Percentiles rank a stretch among this genome's conserved stretches.
Evolutionary conservation across 2,888 invertebrate genomes (phyloP).

Genomic region (Elaeidobius kamerunicus): DNA sequence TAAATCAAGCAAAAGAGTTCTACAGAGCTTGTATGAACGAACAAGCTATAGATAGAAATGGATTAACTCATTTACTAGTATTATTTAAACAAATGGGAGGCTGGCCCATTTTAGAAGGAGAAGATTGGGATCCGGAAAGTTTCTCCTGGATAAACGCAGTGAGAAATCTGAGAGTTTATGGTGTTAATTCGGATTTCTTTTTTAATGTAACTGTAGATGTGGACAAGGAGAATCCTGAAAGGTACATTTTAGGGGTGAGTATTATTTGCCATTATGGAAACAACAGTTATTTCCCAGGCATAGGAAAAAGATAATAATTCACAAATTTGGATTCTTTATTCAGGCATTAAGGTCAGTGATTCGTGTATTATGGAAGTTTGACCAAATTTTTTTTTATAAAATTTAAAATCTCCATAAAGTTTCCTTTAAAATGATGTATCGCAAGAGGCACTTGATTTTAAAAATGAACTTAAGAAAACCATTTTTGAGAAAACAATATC

Average conservation of each 20-base stretch:
- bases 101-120: conserved; percentile 57
- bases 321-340: not conserved
- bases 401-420: too few species aligned
- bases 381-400: too few species aligned
- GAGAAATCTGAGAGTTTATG: conserved; percentile 42
- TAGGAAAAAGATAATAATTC: conserved; percentile 2
- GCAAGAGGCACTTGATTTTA: conserved; percentile 4
- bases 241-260: conserved; percentile 44
- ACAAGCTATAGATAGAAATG: conserved; percentile 40
- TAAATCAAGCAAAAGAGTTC: conserved; percentile 41
- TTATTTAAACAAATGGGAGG: conserved; percentile 54
- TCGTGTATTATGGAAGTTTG: too few species aligned
- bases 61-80: conserved; percentile 41
- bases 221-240: conserved; percentile 38
- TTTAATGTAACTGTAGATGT: conserved; percentile 40
- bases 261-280: too few species aligned
- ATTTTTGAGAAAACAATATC: too few species aligned
- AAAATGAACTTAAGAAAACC: not conserved
- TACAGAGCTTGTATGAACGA: conserved; percentile 46
- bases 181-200: conserved; percentile 45
- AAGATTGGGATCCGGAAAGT: conserved; percentile 48
- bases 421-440: not conserved
- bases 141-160: conserved; percentile 46
- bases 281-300: too few species aligned
- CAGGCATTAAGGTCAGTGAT: not conserved